Percentiles rank a stretch among this genome's conserved stretches.
These are phyloP conservation scores for Mus minutoides DNA, from an alignment of 2,797 vertebrate species.

Conservation along the genomic window DNA sequence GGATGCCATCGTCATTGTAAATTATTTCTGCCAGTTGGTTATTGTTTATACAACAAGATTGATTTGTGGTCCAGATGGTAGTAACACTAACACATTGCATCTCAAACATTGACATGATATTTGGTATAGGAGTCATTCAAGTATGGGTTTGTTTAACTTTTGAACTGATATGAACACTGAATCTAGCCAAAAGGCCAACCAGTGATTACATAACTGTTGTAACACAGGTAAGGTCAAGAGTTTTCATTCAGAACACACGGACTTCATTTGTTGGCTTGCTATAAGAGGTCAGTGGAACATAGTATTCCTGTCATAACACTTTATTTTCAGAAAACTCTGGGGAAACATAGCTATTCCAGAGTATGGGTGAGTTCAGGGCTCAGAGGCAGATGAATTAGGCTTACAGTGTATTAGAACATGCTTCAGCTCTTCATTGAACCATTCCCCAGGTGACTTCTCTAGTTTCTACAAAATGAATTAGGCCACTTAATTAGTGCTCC, in stretches of 20 bases:
- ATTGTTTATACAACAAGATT: conserved; percentile 52
- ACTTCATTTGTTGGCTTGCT: conserved; percentile 38
- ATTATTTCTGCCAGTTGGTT: not conserved
- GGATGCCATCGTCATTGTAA: conserved; percentile 8
- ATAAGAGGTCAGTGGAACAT: conserved; percentile 20
- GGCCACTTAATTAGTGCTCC: conserved; percentile 43
- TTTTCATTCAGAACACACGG: conserved; percentile 18
- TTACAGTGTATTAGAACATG: not conserved
- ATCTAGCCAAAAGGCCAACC: not conserved
- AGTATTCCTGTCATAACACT: conserved; percentile 42
- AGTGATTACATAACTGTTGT: conserved; percentile 1
- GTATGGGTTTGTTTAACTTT: conserved; percentile 10
- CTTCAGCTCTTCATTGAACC: not conserved
- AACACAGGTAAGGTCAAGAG: conserved; percentile 12
- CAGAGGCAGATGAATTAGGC: conserved; percentile 15
- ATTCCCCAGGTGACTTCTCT: conserved; percentile 41
- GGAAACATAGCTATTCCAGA: conserved; percentile 31
- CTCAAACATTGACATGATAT: conserved; percentile 24
- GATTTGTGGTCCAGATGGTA: not conserved
- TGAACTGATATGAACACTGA: not conserved
- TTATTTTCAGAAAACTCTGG: conserved; percentile 53
- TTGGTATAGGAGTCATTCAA: not conserved
- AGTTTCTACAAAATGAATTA: conserved; percentile 52
- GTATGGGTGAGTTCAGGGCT: not conserved
- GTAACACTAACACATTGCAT: not conserved